Base-by-base conservation (phyloP, 2,797 vertebrate species). In the Darevskia mixta region DNA sequence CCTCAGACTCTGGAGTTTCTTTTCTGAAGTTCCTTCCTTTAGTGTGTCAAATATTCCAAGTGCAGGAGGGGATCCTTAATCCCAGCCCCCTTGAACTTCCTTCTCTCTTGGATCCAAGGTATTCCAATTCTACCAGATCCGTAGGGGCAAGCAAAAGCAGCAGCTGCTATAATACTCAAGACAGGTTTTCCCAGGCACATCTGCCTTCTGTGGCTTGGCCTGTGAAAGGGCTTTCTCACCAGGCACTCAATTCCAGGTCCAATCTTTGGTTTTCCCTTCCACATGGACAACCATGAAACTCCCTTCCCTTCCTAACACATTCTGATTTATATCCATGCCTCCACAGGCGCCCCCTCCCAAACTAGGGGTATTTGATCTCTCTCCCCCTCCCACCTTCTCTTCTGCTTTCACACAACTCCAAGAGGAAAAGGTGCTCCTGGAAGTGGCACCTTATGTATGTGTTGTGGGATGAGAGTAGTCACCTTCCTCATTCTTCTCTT, bases 101-200 rank as follows among this genome's bases (percentile, higher is more conserved):
- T 78, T 80, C 85, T 27, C 20, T 87, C 86, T 45, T 76, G 86
- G 87, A 79, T 41, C 86, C 4, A n/a, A 32, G 58, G 5, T 4
- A n/a, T 23, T 71, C 61, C 81, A 25, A 8, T 64, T 43, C 72
- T 32, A 32, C n/a, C 6, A 27, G n/a, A 58, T 35, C 79, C 64
- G 15, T 8, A 41, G 23, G 55, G 41, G 27, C 1, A 18, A 80
- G 32, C 61, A 7, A 5, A 29, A 9, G 86, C 82, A 49, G 72
- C 79, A 73, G 82, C 25, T 35, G 86, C 88, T 2, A 58, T 75
- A 73, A 81, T 71, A 45, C 86, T 10, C 86, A 2, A 29, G 27
- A 49, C 61, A 43, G 87, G 35, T 90, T 9, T 17, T 45, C 17
- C 85, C 72, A 78, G n/a, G 38, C 18, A 41, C 35, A 13, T 18